These are phyloP conservation scores for Atta cephalotes DNA, from an alignment of 1,140 invertebrate species.

Conservation along the genomic window DNA sequence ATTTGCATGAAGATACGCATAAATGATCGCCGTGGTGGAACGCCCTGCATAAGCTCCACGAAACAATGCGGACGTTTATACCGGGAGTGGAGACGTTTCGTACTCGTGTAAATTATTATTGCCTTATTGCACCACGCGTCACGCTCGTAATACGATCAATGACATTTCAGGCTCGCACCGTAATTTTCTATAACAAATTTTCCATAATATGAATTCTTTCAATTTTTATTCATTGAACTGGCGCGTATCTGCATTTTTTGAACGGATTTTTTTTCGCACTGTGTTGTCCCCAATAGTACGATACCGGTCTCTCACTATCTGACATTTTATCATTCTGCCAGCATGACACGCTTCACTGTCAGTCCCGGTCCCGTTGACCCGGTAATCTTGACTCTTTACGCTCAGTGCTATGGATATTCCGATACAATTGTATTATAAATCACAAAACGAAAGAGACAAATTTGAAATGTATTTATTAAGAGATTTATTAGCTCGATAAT, in stretches of 20 bases:
- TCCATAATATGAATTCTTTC: neutral
- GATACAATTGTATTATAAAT: neutral
- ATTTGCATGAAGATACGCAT: slow-evolving; percentile 41
- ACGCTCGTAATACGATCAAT: neutral
- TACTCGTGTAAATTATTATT: slow-evolving; percentile 35
- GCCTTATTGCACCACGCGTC: neutral
- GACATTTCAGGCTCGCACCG: slow-evolving; percentile 7
- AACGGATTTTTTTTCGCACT: neutral
- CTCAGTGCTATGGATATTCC: neutral
- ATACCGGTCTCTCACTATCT: slow-evolving; percentile 16
- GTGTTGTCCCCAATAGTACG: neutral
- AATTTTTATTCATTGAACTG: neutral
- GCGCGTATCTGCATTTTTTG: neutral
- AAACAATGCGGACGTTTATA: slow-evolving; percentile 14
- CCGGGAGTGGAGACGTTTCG: neutral
- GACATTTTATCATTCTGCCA: slow-evolving; percentile 27
- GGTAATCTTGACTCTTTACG: slow-evolving; percentile 35
- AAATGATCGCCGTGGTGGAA: neutral
- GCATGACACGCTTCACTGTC: slow-evolving; percentile 1
- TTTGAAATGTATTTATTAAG: slow-evolving; percentile 16
- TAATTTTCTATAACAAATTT: slow-evolving; percentile 3
- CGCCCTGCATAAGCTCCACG: slow-evolving; percentile 17
- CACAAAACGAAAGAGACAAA: neutral
- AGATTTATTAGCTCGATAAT: neutral
- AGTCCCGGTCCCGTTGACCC: neutral